phyloP scores from a whole-genome alignment of 2,888 invertebrate species.

The Caenorhabditis sp. region DNA sequence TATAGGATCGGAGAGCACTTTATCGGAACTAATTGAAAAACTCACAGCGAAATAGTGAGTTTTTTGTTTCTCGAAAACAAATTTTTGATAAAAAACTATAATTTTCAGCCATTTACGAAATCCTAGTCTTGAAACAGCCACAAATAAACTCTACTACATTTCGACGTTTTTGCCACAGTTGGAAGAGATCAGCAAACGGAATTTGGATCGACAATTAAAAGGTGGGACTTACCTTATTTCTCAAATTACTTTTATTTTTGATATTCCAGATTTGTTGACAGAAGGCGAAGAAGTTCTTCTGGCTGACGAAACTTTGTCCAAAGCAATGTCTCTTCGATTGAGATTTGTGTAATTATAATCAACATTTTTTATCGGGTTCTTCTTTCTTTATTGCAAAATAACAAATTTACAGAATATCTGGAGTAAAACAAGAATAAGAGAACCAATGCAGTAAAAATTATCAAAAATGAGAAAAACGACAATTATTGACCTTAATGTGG shows the following conservation, averaged over 20 bases:
- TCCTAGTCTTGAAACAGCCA: slow-evolving; percentile 81
- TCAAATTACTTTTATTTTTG: slow-evolving; percentile 1
- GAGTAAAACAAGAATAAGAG: no score
- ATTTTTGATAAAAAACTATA: no score
- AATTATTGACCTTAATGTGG: no score
- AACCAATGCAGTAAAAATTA: no score
- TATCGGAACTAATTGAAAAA: slow-evolving; percentile 84
- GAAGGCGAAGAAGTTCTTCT: slow-evolving; percentile 88
- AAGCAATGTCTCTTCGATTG: slow-evolving; percentile 72
- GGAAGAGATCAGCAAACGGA: slow-evolving; percentile 86
- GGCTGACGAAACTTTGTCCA: slow-evolving; percentile 88
- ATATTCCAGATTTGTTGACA: slow-evolving; percentile 80
- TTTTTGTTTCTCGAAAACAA: no score
- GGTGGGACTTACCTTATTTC: slow-evolving; percentile 12
- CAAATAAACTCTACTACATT: slow-evolving; percentile 91
- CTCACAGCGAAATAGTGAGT: slow-evolving; percentile 81
- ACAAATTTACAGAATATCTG: no score
- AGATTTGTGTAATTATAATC: slow-evolving; percentile 54
- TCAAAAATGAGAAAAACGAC: no score
- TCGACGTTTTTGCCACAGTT: slow-evolving; percentile 82
- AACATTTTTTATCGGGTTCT: background rate
- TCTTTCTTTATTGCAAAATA: no score
- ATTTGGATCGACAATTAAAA: slow-evolving; percentile 76
- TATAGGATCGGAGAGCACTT: slow-evolving; percentile 74
- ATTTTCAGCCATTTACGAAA: slow-evolving; percentile 83